Base-by-base conservation (phyloP, 1,140 invertebrate species). In the Ceratina japonica region DNA sequence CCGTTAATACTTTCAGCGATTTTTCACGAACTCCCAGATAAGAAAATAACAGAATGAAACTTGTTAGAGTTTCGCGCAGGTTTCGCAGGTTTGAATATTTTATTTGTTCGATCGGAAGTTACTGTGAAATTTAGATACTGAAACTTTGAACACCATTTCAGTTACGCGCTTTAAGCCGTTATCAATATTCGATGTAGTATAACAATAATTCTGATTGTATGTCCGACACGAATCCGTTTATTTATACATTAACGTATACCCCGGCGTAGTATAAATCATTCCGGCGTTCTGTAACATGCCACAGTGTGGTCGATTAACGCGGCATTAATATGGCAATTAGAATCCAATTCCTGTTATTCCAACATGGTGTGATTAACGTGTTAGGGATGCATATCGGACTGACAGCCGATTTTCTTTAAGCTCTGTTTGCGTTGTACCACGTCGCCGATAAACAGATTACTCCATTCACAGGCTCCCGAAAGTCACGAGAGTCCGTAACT, bases 321-420 rank as follows among this genome's bases (percentile, higher is more conserved):
- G 65, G 24, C 65, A 61, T 76, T 76, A 76, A 70, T 76, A 44
- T 59, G 65, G 65, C 65, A 76, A 76, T 76, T 76, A 76, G 75
- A 62, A 31, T 18, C n/a, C 37, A 56, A 70, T 76, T 31, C 24
- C 56, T 70, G 66, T 70, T 76, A 61, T 61, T 59, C 44, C 27
- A 20, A 51, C 65, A 49, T 27, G 75, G 27, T 31, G n/a, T 27
- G 44, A 49, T 76, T 76, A 61, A 69, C 65, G 75, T 22, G 56
- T 61, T 24, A 15, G 27, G 12, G 24, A 13, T 37, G 22, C 37
- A 68, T 31, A 37, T 52, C 27, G 37, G 22, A 3, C 15, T 12
- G 37, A 27, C n/a, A 49, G 18, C n/a, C 18, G 16, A 22, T 70
- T 76, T 70, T 52, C 44, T 12, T 51, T 18, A 7, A 16, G 10